Conservation (phyloP, 2,888 invertebrate genomes). For the Ectemnius lituratus region DNA sequence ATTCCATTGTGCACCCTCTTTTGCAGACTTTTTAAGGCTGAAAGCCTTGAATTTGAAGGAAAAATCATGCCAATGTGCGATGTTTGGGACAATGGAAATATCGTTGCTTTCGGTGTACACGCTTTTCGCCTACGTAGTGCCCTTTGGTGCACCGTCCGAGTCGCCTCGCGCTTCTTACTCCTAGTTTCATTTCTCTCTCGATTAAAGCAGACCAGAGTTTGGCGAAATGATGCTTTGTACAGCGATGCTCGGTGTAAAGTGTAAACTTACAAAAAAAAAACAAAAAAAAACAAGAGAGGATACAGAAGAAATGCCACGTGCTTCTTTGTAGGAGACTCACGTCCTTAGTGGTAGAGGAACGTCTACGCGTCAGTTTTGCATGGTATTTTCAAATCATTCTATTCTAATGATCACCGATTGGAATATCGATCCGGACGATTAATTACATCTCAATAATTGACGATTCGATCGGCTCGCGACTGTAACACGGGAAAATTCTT, state of each 20-base stretch:
- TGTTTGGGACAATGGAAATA: not conserved
- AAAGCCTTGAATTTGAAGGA: not conserved
- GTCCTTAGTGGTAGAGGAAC: conserved; percentile 20
- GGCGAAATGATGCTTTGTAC: conserved; percentile 58
- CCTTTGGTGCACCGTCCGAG: conserved; percentile 27
- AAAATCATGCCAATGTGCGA: not conserved
- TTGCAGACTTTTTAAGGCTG: too few relatives aligned
- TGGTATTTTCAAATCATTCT: too few relatives aligned
- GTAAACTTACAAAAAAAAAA: conserved; percentile 44
- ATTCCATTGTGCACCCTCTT: too few relatives aligned
- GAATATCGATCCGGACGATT: not conserved
- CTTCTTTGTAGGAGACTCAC: conserved; percentile 23
- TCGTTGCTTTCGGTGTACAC: not conserved
- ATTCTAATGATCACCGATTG: too few relatives aligned
- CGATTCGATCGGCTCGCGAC: conserved; percentile 14
- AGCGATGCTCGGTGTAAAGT: conserved; percentile 52
- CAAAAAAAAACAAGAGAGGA: conserved; percentile 17
- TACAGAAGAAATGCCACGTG: conserved; percentile 48
- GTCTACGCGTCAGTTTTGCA: conserved; percentile 14
- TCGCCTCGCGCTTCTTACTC: conserved; percentile 27
- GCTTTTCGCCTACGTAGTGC: conserved; percentile 13
- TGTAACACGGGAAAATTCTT: not conserved
- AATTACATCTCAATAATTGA: conserved; percentile 31
- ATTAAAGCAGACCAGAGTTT: conserved; percentile 59
- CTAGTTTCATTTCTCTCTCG: conserved; percentile 16